Base-by-base conservation (phyloP, 1,140 invertebrate species). In the Calliphora vicina region DNA sequence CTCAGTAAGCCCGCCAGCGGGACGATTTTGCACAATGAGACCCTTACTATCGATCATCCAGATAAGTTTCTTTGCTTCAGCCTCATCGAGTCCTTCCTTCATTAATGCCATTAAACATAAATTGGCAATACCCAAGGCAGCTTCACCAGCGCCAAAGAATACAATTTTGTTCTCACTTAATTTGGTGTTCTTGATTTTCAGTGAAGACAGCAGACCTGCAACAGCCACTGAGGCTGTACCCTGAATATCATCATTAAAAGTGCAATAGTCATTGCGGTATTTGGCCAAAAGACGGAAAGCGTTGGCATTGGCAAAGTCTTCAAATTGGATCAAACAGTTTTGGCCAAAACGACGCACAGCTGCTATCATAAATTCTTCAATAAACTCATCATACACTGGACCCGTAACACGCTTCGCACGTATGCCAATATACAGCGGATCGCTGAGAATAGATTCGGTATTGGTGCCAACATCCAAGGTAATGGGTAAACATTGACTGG, bases 341-440 rank as follows among this genome's bases (percentile, higher is more conserved):
- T 95, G 94, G 0, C 96, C 96, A 87, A 94, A 98, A 85, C 97
- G 93, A 83, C 94, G 93, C 0, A 98, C 95, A 20, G 95, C 95
- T 0, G 98, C 97, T 73, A 94, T 88, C 97, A 99, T 99, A 89
- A 99, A 99, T 92, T 99, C 99, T 73, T 99, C 98, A 57, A 99
- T 92, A 84, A 99, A 96, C 9, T 96, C 95, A 88, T 99, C 97
- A 91, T 99, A 99, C 82, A 94, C 93, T 26, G 92, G 84, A 0
- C 97, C 97, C 4, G 93, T 94, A 0, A 97, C 93, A 81, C 99
- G 93, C 61, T 93, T 94, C 83, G 99, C 96, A 26, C 93, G 93
- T 26, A 98, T 91, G 0, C 99, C 99, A 90, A 99, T 97, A 92
- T 99, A 99, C 13, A 97, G 91, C 0, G 96, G 95, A 91, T 99